A percentile compares a stretch with the other conserved stretches of the same genome.
phyloP scores from a whole-genome alignment of 2,888 invertebrate species.

The Sarcophaga rosellei region DNA sequence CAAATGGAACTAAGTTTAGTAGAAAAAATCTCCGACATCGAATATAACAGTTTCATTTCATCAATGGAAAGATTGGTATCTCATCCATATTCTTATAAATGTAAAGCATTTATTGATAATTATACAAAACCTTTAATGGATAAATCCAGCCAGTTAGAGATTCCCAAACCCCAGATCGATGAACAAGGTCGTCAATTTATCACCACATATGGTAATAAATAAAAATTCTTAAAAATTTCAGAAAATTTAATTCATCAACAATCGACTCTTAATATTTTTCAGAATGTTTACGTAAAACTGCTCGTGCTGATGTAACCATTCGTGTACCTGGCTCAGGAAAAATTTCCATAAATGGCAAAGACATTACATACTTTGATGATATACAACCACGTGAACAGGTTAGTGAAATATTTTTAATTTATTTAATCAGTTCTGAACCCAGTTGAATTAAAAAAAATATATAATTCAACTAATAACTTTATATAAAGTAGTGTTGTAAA shows the following conservation, averaged over 20 bases:
- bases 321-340: constrained; percentile 91
- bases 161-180: constrained; percentile 87
- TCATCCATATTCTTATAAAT: constrained; percentile 87
- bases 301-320: constrained; percentile 90
- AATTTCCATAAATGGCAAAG: constrained; percentile 89
- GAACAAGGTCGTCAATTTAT: constrained; percentile 87
- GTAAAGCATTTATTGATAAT: constrained; percentile 88
- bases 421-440: background rate
- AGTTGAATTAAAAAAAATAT: too few relatives aligned
- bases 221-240: background rate
- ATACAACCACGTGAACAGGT: constrained; percentile 90
- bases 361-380: constrained; percentile 89
- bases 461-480: too few relatives aligned
- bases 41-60: constrained; percentile 87
- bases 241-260: background rate
- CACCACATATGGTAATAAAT: constrained; percentile 84
- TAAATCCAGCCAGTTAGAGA: constrained; percentile 84
- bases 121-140: constrained; percentile 85
- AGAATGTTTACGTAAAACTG: constrained; percentile 88
- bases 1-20: constrained; percentile 85
- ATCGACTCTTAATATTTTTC: constrained; percentile 65
- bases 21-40: constrained; percentile 86
- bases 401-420: constrained; percentile 68
- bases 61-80: constrained; percentile 87
- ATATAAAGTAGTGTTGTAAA: too few relatives aligned